Percentiles rank a stretch among this genome's conserved stretches.
Evolutionary conservation across 2,797 vertebrate species (phyloP).

Genomic region (Sebastes goodei): DNA sequence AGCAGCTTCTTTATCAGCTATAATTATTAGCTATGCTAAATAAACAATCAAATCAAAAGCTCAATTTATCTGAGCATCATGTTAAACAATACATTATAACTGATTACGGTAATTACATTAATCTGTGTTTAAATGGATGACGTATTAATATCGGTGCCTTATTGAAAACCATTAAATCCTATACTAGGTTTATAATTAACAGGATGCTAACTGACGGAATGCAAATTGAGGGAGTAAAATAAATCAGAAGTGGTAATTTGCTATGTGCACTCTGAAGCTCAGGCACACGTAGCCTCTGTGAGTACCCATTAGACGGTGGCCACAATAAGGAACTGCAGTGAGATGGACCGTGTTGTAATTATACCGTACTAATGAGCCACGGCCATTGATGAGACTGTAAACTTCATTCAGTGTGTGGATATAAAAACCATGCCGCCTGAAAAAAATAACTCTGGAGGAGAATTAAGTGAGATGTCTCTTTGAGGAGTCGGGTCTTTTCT

Average conservation of each 20-base stretch:
- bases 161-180: slow-evolving; percentile 60
- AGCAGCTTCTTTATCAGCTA: not conserved
- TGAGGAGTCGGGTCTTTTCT: not conserved
- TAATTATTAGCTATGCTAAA: slow-evolving; percentile 1
- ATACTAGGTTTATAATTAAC: slow-evolving; percentile 65
- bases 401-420: not conserved
- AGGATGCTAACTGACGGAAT: slow-evolving; percentile 36
- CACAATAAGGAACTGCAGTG: slow-evolving; percentile 26
- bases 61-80: not conserved
- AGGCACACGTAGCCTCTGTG: slow-evolving; percentile 20
- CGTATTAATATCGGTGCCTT: slow-evolving; percentile 43
- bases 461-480: not conserved
- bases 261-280: slow-evolving; percentile 22
- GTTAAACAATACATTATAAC: slow-evolving; percentile 6
- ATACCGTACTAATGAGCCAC: slow-evolving; percentile 47
- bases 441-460: not conserved
- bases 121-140: slow-evolving; percentile 28
- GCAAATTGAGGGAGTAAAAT: slow-evolving; percentile 47
- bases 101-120: slow-evolving; percentile 30
- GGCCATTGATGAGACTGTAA: slow-evolving; percentile 9
- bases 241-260: slow-evolving; percentile 66
- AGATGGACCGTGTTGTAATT: slow-evolving; percentile 47
- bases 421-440: not conserved
- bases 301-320: slow-evolving; percentile 26
- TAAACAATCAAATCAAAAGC: slow-evolving; percentile 2